Evolutionary conservation across 2,113 vertebrate genomes (phyloP).

Genomic region (Antechinus flavipes): DNA sequence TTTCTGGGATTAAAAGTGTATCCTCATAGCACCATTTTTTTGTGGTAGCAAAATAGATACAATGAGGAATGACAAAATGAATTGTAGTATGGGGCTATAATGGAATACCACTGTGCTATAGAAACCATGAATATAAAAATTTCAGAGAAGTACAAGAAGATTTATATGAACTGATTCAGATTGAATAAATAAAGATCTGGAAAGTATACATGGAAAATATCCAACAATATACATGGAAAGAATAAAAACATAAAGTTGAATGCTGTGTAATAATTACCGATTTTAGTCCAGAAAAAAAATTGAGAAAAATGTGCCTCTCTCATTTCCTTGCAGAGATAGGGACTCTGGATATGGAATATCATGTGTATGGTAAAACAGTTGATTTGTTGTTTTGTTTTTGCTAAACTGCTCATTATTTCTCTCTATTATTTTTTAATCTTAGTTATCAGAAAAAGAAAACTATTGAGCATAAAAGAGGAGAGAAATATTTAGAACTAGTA

Average conservation of each 20-base stretch:
- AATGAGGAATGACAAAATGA: too few relatives aligned
- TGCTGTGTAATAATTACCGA: neutral
- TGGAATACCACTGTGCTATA: too few relatives aligned
- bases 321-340: neutral
- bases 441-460: neutral
- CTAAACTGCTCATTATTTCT: neutral
- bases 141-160: neutral
- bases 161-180: neutral
- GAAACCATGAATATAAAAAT: neutral
- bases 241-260: neutral
- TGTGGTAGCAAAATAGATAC: too few relatives aligned
- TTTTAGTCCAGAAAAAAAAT: neutral
- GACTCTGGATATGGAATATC: neutral
- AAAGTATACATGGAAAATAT: neutral
- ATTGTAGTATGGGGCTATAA: too few relatives aligned
- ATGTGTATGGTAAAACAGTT: neutral
- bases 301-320: neutral
- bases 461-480: neutral
- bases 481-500: neutral
- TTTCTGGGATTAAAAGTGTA: too few relatives aligned
- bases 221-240: neutral
- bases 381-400: neutral
- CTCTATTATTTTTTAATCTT: neutral
- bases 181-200: neutral
- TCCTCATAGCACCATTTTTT: too few relatives aligned